Base-by-base conservation (phyloP, 2,113 vertebrate species). In the Oxygymnocypris stewartii region DNA sequence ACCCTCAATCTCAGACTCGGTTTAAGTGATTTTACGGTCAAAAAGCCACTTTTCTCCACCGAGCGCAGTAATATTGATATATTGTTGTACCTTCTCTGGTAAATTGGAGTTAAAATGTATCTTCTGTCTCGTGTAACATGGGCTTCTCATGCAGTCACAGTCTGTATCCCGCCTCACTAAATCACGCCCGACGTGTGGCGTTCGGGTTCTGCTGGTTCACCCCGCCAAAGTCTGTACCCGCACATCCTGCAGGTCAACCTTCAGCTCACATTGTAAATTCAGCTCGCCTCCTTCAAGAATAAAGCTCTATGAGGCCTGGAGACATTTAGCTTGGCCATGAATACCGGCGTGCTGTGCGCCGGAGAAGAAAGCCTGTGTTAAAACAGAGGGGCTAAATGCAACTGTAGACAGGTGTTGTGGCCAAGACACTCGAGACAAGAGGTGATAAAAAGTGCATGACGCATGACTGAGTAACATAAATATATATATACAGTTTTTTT, bases 61-160 rank as follows among this genome's bases (percentile, higher is more conserved):
- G n/a, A 44, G 37, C 69, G 11, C 54, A 44, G 84, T 65, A 73
- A 75, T 31, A 13, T 79, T 63, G 79, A 86, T 88, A 86, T 81
- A 79, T 87, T 86, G 77, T 54, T 25, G 40, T 42, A 81, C 74
- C 47, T 35, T 57, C 20, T 31, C 14, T 84, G 77, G 57, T 88
- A 84, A 84, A 71, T 88, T 88, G 85, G 76, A 86, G 59, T 42
- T 84, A 31, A 85, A 84, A 88, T 88, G 65, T 77, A 86, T 79
- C 81, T 85, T 63, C 82, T 87, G 81, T 84, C 67, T 80, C 35
- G 1, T 67, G 61, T 76, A 89, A 84, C 57, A 74, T 20, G n/a
- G 82, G 54, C 85, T 86, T 86, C 75, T 79, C 57, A 8, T 82
- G 31, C 80, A 16, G 67, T 76, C 85, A 84, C 67, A 78, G 18